Conservation (phyloP, 2,888 invertebrate species). For the Pemphredon lugubris region DNA sequence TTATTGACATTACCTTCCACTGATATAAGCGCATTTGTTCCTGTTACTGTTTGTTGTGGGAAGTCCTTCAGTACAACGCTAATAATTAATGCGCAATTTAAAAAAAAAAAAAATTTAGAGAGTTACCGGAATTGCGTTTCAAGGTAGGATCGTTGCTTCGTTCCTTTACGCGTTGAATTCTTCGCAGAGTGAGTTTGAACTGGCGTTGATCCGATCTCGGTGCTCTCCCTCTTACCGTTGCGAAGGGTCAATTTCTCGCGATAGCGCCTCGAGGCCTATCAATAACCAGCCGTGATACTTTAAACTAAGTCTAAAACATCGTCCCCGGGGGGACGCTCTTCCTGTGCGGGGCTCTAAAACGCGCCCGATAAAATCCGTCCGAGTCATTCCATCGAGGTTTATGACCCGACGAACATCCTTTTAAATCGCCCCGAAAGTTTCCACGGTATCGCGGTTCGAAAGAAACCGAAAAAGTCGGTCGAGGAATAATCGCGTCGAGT, state of each 20-base stretch:
- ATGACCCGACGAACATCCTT: slow-evolving; percentile 64
- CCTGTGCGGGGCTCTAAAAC: slow-evolving; percentile 62
- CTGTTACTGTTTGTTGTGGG: too few species aligned
- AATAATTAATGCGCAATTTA: too few species aligned
- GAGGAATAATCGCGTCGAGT: slow-evolving; percentile 21
- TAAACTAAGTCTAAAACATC: slow-evolving; percentile 80
- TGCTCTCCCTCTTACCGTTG: too few species aligned
- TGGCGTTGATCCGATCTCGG: slow-evolving; percentile 17
- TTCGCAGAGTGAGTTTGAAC: too few species aligned
- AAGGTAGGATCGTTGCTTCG: too few species aligned
- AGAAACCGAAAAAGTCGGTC: slow-evolving; percentile 11
- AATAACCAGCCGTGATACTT: slow-evolving; percentile 76
- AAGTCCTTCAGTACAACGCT: too few species aligned
- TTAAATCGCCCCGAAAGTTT: slow-evolving; percentile 44
- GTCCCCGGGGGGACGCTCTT: slow-evolving; percentile 74
- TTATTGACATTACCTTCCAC: too few species aligned
- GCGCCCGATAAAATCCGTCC: slow-evolving; percentile 66
- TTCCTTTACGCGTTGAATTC: too few species aligned
- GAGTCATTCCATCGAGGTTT: slow-evolving; percentile 62
- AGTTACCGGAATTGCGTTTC: too few species aligned
- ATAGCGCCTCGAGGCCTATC: slow-evolving; percentile 63
- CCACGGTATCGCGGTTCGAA: slow-evolving; percentile 3
- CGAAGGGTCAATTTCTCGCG: slow-evolving; percentile 55
- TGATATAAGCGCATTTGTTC: too few species aligned
- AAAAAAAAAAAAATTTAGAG: too few species aligned